Base-by-base conservation (phyloP, 1,140 invertebrate species). In the Danaus melanippus region DNA sequence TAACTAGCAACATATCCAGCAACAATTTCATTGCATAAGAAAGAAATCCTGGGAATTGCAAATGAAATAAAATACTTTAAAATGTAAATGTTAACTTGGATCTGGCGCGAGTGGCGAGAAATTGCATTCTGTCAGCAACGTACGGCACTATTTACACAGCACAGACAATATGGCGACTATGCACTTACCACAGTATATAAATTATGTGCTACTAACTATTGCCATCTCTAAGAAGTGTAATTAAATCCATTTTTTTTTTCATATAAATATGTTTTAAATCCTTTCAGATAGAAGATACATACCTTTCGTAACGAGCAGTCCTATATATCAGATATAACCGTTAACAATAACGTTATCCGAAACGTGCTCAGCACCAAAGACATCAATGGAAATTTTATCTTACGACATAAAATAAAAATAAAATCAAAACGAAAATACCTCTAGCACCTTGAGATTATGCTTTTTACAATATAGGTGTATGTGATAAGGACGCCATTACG, bases 291-390 rank as follows among this genome's bases (percentile, higher is more conserved):
- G 11, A 39, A 40, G 9, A 17, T 39, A 49, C 10, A 17, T 39
- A 49, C 10, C 47, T 39, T 11, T 49, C 15, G 32, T 39, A 40
- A 40, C 32, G 47, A 67, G 67, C 68, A 67, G 62, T 73, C 67
- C 66, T 74, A 68, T 77, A 76, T 76, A 79, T 77, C 73, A 77
- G 71, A 32, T 32, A 62, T 66, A 66, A 32, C 21, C 21, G 21
- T 32, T 32, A 4, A 32, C 21, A 32, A 32, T 32, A 32, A 32
- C 21, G 21, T 32, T 32, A 32, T 32, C 2, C 21, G 21, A 32
- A 32, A 32, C 21, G 21, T 32, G 21, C 21, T 32, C 21, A 15
- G 15, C 3, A 8, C 21, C 21, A 32, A 32, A 32, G 21, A 32
- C 21, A 32, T 32, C 21, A 32, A 32, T 32, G 21, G 21, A 32